Evolutionary conservation across 2,113 vertebrate genomes (phyloP), one percentile per base, ranked within the genome.

Genomic region (Corapipo altera): DNA sequence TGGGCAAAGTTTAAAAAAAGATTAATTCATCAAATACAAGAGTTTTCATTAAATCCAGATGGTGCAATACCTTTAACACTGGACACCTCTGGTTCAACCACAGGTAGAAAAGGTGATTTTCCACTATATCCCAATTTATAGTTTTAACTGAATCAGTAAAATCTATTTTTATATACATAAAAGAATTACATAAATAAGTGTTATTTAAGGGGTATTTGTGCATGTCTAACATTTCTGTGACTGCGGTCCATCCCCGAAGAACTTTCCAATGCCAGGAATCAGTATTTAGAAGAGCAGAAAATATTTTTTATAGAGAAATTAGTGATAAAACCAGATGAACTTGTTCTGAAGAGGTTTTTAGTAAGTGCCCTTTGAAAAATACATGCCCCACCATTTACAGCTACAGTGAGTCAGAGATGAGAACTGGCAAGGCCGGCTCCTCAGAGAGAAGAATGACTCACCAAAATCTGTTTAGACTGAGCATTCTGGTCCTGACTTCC

Each of bases 371-470:
- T 95, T 91, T 72, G 51, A 85, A 92, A 95, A 89, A 87, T 70
- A 84, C 49, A 72, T 62, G 71, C 58, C 70, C 52, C 44, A 82
- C 28, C 48, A 82, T 71, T 94, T 85, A 89, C 65, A 85, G 89
- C 57, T 78, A 49, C 41, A 78, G 35, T 95, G 93, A 95, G 89
- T 94, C 86, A 95, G 66, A 89, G 57, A 58, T n/a, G 37, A 91
- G 70, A 93, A 94, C 22, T 65, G 82, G 62, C 44, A 93, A 90
- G 85, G 74, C 58, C 44, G 28, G 8, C 24, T 87, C 81, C 85
- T 88, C 41, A 83, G 91, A 82, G 77, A 81, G 64, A 91, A 92
- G 64, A 91, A 75, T 94, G 87, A 93, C 46, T 94, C 92, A 95
- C 33, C 23, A 82, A 48, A 89, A 87, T 91, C 43, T 61, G 57